Conservation (phyloP, 1,140 invertebrate genomes). For the Aphidius gifuensis region DNA sequence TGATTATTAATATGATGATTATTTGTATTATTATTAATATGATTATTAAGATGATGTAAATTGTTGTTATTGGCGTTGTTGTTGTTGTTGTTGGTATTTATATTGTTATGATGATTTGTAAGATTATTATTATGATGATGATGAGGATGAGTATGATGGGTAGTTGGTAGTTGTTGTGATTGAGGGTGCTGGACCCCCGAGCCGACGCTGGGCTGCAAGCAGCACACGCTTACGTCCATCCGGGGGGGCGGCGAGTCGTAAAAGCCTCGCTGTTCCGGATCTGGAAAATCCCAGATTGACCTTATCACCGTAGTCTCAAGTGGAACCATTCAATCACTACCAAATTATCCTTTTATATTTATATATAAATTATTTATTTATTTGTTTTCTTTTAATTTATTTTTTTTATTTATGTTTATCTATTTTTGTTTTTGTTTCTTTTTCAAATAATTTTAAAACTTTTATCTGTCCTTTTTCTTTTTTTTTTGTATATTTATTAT, state of each 20-base stretch:
- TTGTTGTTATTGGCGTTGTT: too few relatives aligned
- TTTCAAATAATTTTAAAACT: neutral
- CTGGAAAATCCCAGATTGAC: conserved; percentile 42
- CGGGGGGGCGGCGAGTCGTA: conserved; percentile 51
- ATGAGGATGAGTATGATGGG: conserved; percentile 9
- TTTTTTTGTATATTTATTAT: too few relatives aligned
- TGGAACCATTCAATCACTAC: conserved; percentile 47
- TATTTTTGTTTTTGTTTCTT: neutral
- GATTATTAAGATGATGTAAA: conserved; percentile 17
- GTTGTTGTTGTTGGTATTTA: too few relatives aligned
- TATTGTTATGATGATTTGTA: conserved; percentile 1
- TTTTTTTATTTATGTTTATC: too few relatives aligned
- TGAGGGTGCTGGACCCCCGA: conserved; percentile 44
- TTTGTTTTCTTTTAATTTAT: too few relatives aligned
- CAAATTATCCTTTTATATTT: conserved; percentile 24
- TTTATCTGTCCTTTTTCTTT: too few relatives aligned
- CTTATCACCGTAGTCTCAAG: conserved; percentile 38
- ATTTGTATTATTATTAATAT: conserved; percentile 10
- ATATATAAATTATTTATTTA: too few relatives aligned
- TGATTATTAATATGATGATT: conserved; percentile 18
- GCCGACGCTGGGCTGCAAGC: conserved; percentile 46
- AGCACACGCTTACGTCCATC: conserved; percentile 55
- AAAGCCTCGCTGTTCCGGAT: conserved; percentile 44
- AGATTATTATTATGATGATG: conserved; percentile 19
- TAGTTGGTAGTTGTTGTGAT: conserved; percentile 14